A percentile compares a stretch with the other conserved stretches of the same genome.
Conservation (phyloP, 2,888 invertebrate genomes). For the Aporophyla nigra region DNA sequence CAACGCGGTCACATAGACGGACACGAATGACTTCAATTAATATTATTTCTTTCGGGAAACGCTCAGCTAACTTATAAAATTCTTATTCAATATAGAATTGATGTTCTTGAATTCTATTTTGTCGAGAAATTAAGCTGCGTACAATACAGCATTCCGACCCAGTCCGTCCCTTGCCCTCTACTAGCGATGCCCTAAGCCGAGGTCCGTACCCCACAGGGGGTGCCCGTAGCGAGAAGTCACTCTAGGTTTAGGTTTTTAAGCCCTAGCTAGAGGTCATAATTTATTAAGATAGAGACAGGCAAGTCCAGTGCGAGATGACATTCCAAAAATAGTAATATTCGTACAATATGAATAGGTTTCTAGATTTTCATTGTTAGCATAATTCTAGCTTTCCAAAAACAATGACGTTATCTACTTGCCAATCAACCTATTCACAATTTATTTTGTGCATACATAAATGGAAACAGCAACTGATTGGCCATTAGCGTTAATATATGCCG, state of each 20-base stretch:
- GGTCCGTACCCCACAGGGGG: too few relatives aligned
- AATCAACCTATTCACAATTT: constrained; percentile 7
- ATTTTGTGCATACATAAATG: not conserved
- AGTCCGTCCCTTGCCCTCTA: too few relatives aligned
- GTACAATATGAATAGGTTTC: not conserved
- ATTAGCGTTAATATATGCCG: not conserved
- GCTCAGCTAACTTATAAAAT: not conserved
- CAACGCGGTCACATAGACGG: not conserved
- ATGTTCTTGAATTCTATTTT: not conserved
- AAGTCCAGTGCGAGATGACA: too few relatives aligned
- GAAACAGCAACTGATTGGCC: constrained; percentile 9
- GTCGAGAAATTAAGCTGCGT: too few relatives aligned
- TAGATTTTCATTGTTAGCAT: not conserved
- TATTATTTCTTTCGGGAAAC: not conserved
- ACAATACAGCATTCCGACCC: too few relatives aligned
- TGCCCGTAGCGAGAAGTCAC: too few relatives aligned
- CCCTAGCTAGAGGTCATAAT: too few relatives aligned
- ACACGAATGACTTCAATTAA: not conserved
- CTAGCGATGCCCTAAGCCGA: too few relatives aligned
- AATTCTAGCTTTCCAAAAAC: not conserved
- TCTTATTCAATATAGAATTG: not conserved
- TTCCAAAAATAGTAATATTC: too few relatives aligned
- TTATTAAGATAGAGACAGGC: too few relatives aligned
- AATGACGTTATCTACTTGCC: not conserved
- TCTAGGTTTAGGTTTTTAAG: too few relatives aligned